These are phyloP conservation scores for Lasioglossum oenotherae DNA, from an alignment of 2,888 invertebrate species.

Conservation along the genomic window DNA sequence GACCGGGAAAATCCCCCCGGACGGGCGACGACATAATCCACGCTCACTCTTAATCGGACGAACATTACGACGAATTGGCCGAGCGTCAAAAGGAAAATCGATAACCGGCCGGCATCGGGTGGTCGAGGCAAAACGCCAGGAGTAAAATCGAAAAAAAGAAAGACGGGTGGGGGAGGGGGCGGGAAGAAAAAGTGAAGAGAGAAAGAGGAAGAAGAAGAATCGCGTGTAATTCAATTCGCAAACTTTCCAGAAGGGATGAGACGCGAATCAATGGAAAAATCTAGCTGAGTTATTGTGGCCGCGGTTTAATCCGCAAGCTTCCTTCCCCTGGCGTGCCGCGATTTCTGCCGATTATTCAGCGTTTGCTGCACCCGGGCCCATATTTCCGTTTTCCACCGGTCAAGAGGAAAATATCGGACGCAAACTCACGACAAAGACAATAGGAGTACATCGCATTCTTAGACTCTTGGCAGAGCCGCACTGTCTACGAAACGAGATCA, in stretches of 20 bases:
- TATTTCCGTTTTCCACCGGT: background rate
- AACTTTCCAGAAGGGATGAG: slow-evolving; percentile 27
- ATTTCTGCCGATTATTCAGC: slow-evolving; percentile 31
- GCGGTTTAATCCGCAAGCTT: slow-evolving; percentile 39
- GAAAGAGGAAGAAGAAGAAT: background rate
- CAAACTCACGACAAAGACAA: slow-evolving; percentile 6
- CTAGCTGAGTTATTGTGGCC: slow-evolving; percentile 14
- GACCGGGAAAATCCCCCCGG: slow-evolving; percentile 51
- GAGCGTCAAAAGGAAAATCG: slow-evolving; percentile 18
- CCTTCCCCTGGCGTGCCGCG: slow-evolving; percentile 2
- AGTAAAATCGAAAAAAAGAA: background rate
- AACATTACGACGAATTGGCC: slow-evolving; percentile 24
- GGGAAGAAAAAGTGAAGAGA: background rate
- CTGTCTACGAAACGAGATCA: too few relatives aligned
- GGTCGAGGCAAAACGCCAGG: background rate
- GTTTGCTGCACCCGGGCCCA: background rate
- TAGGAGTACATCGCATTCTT: background rate
- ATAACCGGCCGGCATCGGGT: slow-evolving; percentile 4
- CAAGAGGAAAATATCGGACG: slow-evolving; percentile 2
- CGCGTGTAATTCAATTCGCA: slow-evolving; percentile 28
- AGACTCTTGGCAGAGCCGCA: background rate
- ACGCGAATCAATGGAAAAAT: slow-evolving; percentile 27
- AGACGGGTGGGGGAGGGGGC: too few relatives aligned
- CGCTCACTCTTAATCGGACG: slow-evolving; percentile 50
- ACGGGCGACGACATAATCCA: slow-evolving; percentile 49